Evolutionary conservation across 2,113 vertebrate genomes (phyloP), one percentile per base, ranked within the genome.

Genomic region (Stictonetta naevosa): DNA sequence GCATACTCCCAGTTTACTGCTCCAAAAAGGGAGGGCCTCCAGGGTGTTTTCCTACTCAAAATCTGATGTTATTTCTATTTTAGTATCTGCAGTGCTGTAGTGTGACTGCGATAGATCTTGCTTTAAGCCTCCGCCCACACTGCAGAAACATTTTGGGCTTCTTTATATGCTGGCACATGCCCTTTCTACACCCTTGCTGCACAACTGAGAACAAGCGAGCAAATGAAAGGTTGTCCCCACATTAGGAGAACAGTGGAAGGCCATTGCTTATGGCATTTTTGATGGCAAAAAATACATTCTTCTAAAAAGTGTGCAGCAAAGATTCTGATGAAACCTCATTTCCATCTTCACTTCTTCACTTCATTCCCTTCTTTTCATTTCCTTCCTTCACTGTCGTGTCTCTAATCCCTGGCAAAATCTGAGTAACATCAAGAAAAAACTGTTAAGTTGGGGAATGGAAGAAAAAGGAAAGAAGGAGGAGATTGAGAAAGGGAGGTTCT

Each of bases 121-220:
- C 6, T 55, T 36, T 8, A 77, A 71, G 20, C 44, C 3, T 1
- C 3, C 8, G 9, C 2, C 4, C 3, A 3, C 9, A 10, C 3
- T 64, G 8, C 38, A 76, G 63, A 72, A 88, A 67, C 3, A 26
- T 2, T 13, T 59, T 42, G 11, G 18, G 44, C 13, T 18, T 20
- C 10, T 31, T 83, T 55, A 58, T 20, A 11, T n/a, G 12, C 31
- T 53, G 17, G 26, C 5, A 5, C 22, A 16, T 1, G 1, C 17
- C 3, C 3, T 52, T 34, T 6, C 50, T 63, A 13, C 13, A 34
- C 36, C 3, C 3, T 42, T 48, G 13, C 6, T 75, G 33, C 5
- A 8, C 20, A 59, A 60, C 55, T 81, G 42, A 52, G n/a, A 77
- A 56, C 6, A 64, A 69, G 46, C 22, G 10, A 23, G 18, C 8